Evolutionary conservation across 2,113 vertebrate species (phyloP), one percentile per base, ranked within the genome.

Genomic region (Hypomesus transpacificus): DNA sequence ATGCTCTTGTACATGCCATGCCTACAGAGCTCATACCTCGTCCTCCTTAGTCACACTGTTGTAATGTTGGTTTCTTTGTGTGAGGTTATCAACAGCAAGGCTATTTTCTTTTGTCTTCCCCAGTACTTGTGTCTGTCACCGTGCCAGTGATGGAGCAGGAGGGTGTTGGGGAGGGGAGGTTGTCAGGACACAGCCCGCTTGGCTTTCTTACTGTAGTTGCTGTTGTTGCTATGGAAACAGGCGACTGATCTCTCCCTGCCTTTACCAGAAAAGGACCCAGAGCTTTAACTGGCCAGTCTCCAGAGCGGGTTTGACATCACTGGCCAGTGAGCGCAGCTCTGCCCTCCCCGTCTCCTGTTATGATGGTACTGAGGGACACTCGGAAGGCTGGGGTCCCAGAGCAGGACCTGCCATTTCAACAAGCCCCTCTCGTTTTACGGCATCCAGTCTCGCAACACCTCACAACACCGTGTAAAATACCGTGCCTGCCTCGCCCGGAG

Each of bases 201-300:
- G 62, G 73, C 82, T 83, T 85, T 72, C 58, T 67, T 60, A 75
- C 73, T 71, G 75, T 74, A 70, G 78, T 72, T 75, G 50, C 39
- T 18, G 53, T n/a, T n/a, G 85, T 89, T 85, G 52, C 87, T 77
- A 83, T 89, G 87, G 88, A 77, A 89, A 88, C 89, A 68, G 65
- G 77, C 76, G 74, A 82, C 74, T 70, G 79, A 78, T 76, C 71
- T 86, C 68, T 76, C 59, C 62, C 39, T 63, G 54, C 54, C 63
- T 62, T 51, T 51, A 68, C 73, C 52, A 73, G 64, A 69, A 69
- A 46, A 61, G 78, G 62, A 64, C 72, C 75, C 58, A 22, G 69
- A 72, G 85, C 79, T 89, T 73, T 24, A 67, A 73, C 68, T 59
- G 66, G 70, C 76, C 74, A 4, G 66, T 76, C 58, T 82, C 39